Evolutionary conservation across 2,113 vertebrate genomes (phyloP).

Genomic region (Carassius auratus): DNA sequence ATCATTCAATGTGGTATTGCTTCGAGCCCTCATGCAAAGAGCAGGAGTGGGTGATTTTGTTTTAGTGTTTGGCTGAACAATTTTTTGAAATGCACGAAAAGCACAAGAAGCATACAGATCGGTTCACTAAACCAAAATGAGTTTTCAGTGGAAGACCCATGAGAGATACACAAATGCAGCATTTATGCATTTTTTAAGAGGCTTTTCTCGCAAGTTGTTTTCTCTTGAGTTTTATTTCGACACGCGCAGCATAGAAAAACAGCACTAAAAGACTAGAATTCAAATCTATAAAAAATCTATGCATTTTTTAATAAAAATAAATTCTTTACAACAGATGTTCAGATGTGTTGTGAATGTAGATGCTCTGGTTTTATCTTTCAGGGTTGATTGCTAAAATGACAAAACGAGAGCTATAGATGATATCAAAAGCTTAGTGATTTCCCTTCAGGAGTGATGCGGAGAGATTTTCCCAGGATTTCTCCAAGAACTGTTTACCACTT

Average conservation of each 20-base stretch:
- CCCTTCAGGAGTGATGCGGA: not conserved
- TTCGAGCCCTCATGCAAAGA: not conserved
- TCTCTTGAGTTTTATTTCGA: not conserved
- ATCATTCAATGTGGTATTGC: not conserved
- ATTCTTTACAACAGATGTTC: not conserved
- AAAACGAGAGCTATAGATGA: not conserved
- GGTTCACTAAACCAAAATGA: not conserved
- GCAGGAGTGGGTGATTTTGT: not conserved
- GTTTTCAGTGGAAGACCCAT: constrained; percentile 5
- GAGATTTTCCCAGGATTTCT: constrained; percentile 24
- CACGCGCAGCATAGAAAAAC: not conserved
- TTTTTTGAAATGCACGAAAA: not conserved
- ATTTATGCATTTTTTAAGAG: constrained; percentile 33
- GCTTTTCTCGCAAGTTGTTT: not conserved
- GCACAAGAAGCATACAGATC: constrained; percentile 4
- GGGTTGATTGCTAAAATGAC: constrained; percentile 1
- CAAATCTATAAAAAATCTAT: too few relatives aligned
- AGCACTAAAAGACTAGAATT: too few relatives aligned
- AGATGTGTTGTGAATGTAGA: not conserved
- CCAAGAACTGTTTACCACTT: not conserved
- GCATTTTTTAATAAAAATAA: too few relatives aligned
- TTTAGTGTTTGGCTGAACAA: not conserved
- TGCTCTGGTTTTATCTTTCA: not conserved
- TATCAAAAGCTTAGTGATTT: constrained; percentile 6
- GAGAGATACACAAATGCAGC: constrained; percentile 2